Conservation (phyloP, 2,113 vertebrate genomes). For the Noturus placidus region DNA sequence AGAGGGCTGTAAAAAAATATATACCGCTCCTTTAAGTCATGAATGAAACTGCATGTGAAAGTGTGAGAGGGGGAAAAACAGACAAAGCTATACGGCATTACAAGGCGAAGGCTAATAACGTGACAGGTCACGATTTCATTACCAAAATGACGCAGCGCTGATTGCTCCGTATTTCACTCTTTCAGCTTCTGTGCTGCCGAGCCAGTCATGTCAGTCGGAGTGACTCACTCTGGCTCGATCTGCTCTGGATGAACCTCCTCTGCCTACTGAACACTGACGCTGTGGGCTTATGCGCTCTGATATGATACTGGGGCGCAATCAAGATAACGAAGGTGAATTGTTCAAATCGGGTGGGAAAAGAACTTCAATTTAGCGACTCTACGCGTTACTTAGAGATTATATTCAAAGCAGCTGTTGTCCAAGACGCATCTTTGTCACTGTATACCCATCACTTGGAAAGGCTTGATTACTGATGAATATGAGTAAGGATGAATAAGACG, state of each 20-base stretch:
- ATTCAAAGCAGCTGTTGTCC: conserved; percentile 5
- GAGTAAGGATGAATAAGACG: conserved; percentile 9
- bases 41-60: background rate
- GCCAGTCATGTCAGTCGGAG: conserved; percentile 16
- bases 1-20: background rate
- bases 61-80: background rate
- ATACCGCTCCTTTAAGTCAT: background rate
- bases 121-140: background rate
- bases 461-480: conserved; percentile 8
- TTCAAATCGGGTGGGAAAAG: background rate
- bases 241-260: conserved; percentile 33
- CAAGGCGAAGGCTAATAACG: background rate
- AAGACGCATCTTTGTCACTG: background rate
- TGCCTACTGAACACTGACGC: conserved; percentile 55
- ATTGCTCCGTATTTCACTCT: background rate
- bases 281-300: conserved; percentile 46
- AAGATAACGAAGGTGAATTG: background rate
- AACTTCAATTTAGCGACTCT: background rate
- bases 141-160: background rate
- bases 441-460: background rate
- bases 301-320: background rate
- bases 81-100: background rate
- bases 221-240: conserved; percentile 42
- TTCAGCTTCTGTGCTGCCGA: conserved; percentile 2
- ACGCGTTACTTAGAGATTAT: conserved; percentile 10